A percentile compares a stretch with the other conserved stretches of the same genome.
Conservation (phyloP, 1,140 invertebrate species). For the Subanguina moxae region DNA sequence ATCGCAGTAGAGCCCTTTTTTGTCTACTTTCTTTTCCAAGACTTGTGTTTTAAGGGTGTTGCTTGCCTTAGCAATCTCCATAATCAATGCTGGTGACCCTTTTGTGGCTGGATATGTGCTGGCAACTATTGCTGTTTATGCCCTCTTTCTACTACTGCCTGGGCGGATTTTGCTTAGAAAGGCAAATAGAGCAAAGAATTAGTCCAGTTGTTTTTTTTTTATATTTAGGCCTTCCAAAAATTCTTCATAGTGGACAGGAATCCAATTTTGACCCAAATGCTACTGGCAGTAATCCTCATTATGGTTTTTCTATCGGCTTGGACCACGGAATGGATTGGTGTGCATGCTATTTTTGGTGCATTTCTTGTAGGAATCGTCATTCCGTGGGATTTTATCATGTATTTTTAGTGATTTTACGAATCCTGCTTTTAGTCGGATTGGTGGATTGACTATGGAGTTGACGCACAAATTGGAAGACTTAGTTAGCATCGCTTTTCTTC, state of each 20-base stretch:
- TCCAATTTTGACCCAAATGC: constrained; percentile 12
- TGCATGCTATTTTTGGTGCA: constrained; percentile 49
- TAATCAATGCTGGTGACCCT: constrained; percentile 39
- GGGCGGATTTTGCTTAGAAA: constrained; percentile 18
- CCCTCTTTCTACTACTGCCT: constrained; percentile 14
- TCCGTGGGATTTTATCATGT: constrained; percentile 5
- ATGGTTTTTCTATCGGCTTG: constrained; percentile 42
- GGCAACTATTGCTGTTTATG: constrained; percentile 17
- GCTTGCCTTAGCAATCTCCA: constrained; percentile 39
- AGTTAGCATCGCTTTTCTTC: constrained; percentile 18
- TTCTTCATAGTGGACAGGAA: not conserved
- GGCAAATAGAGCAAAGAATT: constrained; percentile 3
- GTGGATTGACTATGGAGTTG: constrained; percentile 18
- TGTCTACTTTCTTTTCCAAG: not conserved
- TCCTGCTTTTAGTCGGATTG: not conserved
- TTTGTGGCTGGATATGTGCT: constrained; percentile 41
- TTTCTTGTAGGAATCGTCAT: constrained; percentile 44
- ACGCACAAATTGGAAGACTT: constrained; percentile 24
- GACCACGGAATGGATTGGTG: constrained; percentile 47
- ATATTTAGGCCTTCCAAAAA: constrained; percentile 8
- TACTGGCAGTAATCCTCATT: constrained; percentile 15
- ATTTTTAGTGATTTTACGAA: no score
- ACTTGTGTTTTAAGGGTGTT: constrained; percentile 16
- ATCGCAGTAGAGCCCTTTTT: not conserved
- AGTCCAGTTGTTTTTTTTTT: not conserved